Evolutionary conservation across 2,888 invertebrate genomes (phyloP).

Genomic region (Phortica okadai): DNA sequence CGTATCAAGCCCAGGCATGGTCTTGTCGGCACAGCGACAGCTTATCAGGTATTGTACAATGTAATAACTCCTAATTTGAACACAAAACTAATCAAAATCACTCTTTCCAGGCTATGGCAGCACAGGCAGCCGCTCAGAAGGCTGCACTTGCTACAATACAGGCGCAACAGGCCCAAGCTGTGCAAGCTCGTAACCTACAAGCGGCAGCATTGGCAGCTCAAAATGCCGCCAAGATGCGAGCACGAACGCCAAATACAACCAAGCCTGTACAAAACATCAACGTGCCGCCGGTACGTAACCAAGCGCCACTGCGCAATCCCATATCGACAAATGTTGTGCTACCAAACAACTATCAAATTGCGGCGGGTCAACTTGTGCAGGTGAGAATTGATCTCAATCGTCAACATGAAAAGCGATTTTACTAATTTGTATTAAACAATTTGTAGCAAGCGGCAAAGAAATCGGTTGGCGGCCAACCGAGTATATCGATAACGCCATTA

Average conservation of each 20-base stretch:
- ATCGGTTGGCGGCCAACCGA: slow-evolving; percentile 81
- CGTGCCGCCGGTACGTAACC: slow-evolving; percentile 56
- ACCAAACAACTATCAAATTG: slow-evolving; percentile 75
- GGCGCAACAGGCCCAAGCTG: slow-evolving; percentile 71
- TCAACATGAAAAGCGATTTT: not conserved
- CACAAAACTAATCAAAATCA: not conserved
- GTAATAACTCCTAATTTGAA: not conserved
- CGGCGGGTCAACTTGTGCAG: slow-evolving; percentile 74
- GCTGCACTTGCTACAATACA: slow-evolving; percentile 75
- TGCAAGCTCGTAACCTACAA: slow-evolving; percentile 72
- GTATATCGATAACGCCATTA: slow-evolving; percentile 92
- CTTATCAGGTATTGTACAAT: slow-evolving; percentile 74
- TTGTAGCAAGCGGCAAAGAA: slow-evolving; percentile 67
- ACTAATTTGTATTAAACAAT: slow-evolving; percentile 44
- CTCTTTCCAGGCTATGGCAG: slow-evolving; percentile 74
- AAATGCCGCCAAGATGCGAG: slow-evolving; percentile 73
- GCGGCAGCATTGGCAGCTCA: slow-evolving; percentile 74
- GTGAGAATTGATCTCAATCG: slow-evolving; percentile 45
- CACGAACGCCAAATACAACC: slow-evolving; percentile 68
- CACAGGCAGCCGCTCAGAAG: slow-evolving; percentile 76
- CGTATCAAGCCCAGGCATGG: slow-evolving; percentile 77
- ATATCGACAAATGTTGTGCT: slow-evolving; percentile 71
- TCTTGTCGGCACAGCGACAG: slow-evolving; percentile 76
- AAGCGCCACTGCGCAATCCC: slow-evolving; percentile 68
- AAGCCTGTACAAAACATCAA: slow-evolving; percentile 57